phyloP scores from a whole-genome alignment of 2,113 vertebrate genomes.

The Gambusia affinis region DNA sequence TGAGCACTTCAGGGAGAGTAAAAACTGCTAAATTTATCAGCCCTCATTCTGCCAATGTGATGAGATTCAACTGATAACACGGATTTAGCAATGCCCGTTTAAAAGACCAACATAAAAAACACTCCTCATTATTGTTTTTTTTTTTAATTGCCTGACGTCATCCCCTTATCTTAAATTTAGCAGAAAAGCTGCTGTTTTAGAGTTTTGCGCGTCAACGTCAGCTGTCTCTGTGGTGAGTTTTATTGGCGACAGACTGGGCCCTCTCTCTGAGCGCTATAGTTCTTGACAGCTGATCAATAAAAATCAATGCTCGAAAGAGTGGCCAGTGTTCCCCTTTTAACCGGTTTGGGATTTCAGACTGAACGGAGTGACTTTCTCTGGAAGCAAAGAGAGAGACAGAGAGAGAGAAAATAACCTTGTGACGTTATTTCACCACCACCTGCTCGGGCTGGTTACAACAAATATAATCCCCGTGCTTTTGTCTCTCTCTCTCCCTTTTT shows the following conservation, averaged over 20 bases:
- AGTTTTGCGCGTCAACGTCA: background rate
- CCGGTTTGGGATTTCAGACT: background rate
- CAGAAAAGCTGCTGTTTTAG: background rate
- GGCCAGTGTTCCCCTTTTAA: background rate
- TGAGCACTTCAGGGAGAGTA: background rate
- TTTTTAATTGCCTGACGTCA: background rate
- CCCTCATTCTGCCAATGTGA: background rate
- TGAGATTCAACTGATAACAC: background rate
- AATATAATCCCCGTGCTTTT: conserved; percentile 8
- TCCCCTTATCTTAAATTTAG: background rate
- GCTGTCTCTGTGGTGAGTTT: background rate
- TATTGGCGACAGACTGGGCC: background rate
- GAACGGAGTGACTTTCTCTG: background rate
- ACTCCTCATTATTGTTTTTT: background rate
- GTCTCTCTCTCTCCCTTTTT: too few species aligned
- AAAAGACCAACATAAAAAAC: background rate
- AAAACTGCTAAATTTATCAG: background rate
- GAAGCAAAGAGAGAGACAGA: too few species aligned
- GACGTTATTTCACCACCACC: background rate
- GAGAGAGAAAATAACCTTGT: background rate
- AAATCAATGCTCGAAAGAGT: background rate
- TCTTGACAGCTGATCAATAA: background rate
- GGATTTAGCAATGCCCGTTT: background rate
- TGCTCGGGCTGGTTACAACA: conserved; percentile 1
- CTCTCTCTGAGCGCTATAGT: background rate